Percentiles rank a stretch among this genome's conserved stretches.
Conservation (phyloP, 23 tunicate species). For the Styela plicata region DNA sequence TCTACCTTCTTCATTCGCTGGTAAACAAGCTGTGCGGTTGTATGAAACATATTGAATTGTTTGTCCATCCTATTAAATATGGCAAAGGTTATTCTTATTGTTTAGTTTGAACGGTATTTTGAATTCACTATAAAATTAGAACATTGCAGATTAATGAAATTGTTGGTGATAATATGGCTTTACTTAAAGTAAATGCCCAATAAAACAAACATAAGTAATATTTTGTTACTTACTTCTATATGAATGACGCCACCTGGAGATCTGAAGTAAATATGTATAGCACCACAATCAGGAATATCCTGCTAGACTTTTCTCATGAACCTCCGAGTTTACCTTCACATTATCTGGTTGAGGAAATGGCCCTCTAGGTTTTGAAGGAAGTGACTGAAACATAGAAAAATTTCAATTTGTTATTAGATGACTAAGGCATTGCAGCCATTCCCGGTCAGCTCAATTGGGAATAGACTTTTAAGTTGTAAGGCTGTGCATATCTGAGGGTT, state of each 20-base stretch:
- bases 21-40: slow-evolving; percentile 4
- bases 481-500: too few species aligned
- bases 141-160: too few species aligned
- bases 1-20: slow-evolving; percentile 8
- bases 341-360: slow-evolving; percentile 31
- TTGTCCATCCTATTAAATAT: background rate
- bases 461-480: too few species aligned
- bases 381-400: too few species aligned
- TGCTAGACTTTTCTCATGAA: slow-evolving; percentile 1
- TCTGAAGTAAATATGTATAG: slow-evolving; percentile 30
- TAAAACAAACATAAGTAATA: too few species aligned
- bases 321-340: slow-evolving; percentile 3
- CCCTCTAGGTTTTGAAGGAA: background rate
- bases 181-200: too few species aligned
- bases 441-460: too few species aligned
- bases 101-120: too few species aligned
- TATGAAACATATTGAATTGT: slow-evolving; percentile 11
- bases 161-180: too few species aligned
- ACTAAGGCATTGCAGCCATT: too few species aligned
- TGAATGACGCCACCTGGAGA: slow-evolving; percentile 12
- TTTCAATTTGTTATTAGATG: too few species aligned
- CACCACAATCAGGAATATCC: slow-evolving; percentile 12
- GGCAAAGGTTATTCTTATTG: background rate
- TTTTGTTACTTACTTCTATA: background rate
- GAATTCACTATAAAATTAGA: background rate